Conservation (phyloP, 2,797 vertebrate species). For the Falco concolor region DNA sequence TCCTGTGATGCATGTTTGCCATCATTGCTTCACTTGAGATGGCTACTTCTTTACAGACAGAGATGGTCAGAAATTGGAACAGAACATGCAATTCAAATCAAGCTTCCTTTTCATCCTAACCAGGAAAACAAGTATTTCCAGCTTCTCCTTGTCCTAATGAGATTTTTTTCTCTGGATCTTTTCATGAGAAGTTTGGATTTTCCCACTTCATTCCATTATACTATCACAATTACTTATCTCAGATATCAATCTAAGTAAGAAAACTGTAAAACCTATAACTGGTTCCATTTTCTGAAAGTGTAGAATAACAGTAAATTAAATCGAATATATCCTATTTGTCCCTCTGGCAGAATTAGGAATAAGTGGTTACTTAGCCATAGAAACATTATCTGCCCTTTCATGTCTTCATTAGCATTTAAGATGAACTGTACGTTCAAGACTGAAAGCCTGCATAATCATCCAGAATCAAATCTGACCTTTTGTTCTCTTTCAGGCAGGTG, state of each 20-base stretch:
- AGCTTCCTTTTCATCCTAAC: not conserved
- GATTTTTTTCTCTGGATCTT: not conserved
- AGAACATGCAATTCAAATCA: not conserved
- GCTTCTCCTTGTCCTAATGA: not conserved
- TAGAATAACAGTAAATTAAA: not conserved
- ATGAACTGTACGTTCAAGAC: not conserved
- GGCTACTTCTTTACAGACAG: not conserved
- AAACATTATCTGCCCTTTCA: not conserved
- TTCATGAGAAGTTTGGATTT: not conserved
- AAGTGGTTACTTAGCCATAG: not conserved
- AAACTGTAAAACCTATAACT: not conserved
- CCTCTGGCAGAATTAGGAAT: not conserved
- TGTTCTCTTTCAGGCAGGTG: not conserved
- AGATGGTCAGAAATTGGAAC: not conserved
- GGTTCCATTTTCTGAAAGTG: not conserved
- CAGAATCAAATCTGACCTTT: not conserved
- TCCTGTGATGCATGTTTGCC: not conserved
- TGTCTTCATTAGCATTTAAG: not conserved
- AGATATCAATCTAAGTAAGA: not conserved
- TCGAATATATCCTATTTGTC: not conserved
- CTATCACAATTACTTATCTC: not conserved
- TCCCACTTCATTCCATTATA: not conserved
- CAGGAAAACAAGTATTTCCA: not conserved
- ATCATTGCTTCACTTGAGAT: not conserved
- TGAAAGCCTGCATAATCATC: not conserved